A percentile compares a stretch with the other conserved stretches of the same genome.
Conservation (phyloP, 2,113 vertebrate genomes). For the Pachycephala philippinensis region DNA sequence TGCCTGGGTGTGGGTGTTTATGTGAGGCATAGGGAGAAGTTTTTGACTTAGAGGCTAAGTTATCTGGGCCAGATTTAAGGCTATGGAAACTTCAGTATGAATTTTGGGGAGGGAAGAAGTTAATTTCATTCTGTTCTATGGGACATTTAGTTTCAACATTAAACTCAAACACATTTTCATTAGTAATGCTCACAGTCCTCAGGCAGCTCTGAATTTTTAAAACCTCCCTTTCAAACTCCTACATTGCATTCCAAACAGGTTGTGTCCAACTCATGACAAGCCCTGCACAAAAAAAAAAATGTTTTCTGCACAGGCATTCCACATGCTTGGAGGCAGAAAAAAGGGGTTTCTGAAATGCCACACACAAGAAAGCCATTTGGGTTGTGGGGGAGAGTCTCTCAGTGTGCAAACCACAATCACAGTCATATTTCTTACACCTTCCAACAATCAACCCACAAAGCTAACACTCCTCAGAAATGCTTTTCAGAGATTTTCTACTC, state of each 20-base stretch:
- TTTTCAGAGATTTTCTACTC: conserved; percentile 7
- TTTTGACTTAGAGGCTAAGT: not conserved
- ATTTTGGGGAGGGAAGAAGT: not conserved
- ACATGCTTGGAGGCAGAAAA: not conserved
- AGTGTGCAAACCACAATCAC: conserved; percentile 3
- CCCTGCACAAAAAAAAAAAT: not conserved
- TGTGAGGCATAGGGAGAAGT: not conserved
- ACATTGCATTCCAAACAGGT: not conserved
- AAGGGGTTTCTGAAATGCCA: not conserved
- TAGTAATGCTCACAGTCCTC: not conserved
- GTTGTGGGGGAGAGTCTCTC: conserved; percentile 1
- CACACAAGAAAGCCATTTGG: not conserved
- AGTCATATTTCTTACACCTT: conserved; percentile 9
- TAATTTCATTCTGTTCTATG: not conserved
- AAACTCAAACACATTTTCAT: not conserved
- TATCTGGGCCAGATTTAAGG: not conserved
- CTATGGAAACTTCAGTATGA: not conserved
- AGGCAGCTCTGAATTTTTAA: conserved; percentile 21
- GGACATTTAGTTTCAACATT: not conserved
- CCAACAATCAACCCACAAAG: not conserved
- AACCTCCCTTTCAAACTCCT: not conserved
- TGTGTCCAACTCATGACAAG: conserved; percentile 20
- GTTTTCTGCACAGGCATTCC: not conserved
- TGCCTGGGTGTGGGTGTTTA: not conserved
- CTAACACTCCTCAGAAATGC: not conserved